Percentiles rank a stretch among this genome's conserved stretches.
Conservation (phyloP, 2,888 invertebrate species). For the Tachina fera region DNA sequence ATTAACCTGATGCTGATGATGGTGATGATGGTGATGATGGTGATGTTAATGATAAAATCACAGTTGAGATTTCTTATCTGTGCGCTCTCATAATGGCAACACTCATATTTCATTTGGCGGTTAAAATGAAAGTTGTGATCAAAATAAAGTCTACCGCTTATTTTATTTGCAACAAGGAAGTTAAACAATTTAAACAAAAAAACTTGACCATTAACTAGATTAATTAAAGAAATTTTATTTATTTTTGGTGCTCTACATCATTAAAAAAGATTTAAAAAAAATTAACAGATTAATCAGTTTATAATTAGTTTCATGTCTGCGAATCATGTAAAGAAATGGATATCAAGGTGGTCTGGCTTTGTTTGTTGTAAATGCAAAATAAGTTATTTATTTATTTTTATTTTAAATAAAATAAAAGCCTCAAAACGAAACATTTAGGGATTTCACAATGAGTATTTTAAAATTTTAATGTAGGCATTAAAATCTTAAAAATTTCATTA, state of each 20-base stretch:
- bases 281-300: conserved; percentile 35
- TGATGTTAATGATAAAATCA: conserved; percentile 25
- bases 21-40: not conserved
- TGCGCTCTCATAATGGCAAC: conserved; percentile 19
- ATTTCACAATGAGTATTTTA: no score
- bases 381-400: not conserved
- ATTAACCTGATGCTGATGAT: not conserved
- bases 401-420: not conserved
- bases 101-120: conserved; percentile 45
- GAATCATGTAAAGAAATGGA: conserved; percentile 23
- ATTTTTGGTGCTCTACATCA: conserved; percentile 36
- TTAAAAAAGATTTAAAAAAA: conserved; percentile 50
- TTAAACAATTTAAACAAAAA: conserved; percentile 6
- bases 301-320: not conserved
- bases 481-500: no score
- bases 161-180: conserved; percentile 41
- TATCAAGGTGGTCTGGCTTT: conserved; percentile 42
- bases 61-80: conserved; percentile 28
- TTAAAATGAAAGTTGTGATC: conserved; percentile 27
- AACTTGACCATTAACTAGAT: conserved; percentile 59
- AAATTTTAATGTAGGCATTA: no score
- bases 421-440: no score
- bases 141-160: conserved; percentile 12
- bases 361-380: not conserved
- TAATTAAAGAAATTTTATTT: conserved; percentile 48